Percentiles rank a stretch among this genome's conserved stretches.
phyloP scores from a whole-genome alignment of 92 coral and sea anemone species.

The Galaxea fascicularis region DNA sequence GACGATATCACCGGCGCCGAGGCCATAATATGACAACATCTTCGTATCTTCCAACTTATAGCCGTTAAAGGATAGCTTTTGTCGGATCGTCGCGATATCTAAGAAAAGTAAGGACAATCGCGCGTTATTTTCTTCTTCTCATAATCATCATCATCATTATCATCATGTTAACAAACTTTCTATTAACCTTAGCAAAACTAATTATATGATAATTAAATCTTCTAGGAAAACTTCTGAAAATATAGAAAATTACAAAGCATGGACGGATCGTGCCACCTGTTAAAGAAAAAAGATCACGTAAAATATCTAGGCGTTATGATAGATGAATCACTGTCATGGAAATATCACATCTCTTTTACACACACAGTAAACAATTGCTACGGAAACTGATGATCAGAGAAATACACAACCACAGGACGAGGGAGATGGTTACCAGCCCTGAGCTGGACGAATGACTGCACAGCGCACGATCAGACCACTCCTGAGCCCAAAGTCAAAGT shows the following conservation, averaged over 20 bases:
- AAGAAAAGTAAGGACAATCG: not conserved
- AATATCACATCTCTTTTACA: too few species aligned
- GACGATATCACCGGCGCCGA: constrained; percentile 39
- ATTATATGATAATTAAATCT: too few species aligned
- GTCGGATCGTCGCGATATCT: constrained; percentile 20
- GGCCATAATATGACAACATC: constrained; percentile 23
- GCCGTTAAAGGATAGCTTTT: constrained; percentile 37
- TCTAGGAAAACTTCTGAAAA: not conserved
- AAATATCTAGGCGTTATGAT: not conserved
- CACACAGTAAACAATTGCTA: too few species aligned
- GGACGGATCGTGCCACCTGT: not conserved
- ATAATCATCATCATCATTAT: not conserved
- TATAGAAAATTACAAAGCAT: not conserved
- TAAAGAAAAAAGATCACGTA: not conserved
- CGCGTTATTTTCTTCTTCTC: not conserved
- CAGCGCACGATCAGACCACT: too few species aligned
- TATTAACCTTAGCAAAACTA: not conserved
- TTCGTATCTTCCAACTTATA: constrained; percentile 17
- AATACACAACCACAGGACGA: too few species aligned
- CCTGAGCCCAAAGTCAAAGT: too few species aligned
- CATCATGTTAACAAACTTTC: not conserved
- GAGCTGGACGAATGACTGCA: too few species aligned
- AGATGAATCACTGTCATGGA: too few species aligned
- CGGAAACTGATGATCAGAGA: too few species aligned
- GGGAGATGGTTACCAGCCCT: too few species aligned